Conservation (phyloP, 2,797 vertebrate species). For the Lemur catta region DNA sequence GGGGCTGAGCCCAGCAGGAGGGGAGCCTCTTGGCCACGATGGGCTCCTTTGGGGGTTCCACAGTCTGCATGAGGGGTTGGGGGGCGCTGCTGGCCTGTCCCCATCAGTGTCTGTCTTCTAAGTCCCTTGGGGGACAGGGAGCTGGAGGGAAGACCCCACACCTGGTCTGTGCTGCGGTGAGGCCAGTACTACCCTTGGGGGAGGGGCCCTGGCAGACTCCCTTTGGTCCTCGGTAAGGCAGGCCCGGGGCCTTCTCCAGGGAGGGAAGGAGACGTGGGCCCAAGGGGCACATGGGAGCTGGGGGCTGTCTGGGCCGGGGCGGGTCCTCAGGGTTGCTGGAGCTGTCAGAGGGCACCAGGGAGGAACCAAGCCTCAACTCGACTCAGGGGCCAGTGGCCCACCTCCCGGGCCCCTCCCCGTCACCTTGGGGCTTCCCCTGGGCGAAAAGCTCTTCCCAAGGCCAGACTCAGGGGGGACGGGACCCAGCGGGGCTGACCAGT, state of each 20-base stretch:
- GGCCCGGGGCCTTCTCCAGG: constrained; percentile 7
- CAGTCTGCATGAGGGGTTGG: neutral
- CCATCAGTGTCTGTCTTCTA: neutral
- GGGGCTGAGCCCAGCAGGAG: neutral
- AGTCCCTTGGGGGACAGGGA: neutral
- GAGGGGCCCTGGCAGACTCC: constrained; percentile 52
- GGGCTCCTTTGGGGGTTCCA: neutral
- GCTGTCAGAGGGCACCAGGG: neutral
- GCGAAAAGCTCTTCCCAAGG: constrained; percentile 27
- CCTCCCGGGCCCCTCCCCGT: neutral
- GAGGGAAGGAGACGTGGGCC: neutral
- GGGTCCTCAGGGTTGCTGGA: neutral
- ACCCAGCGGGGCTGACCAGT: neutral
- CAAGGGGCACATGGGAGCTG: neutral
- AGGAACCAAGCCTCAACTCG: neutral
- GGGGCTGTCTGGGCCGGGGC: neutral
- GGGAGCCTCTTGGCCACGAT: neutral
- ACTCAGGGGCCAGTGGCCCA: neutral
- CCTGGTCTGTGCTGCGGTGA: neutral
- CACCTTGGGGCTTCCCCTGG: neutral
- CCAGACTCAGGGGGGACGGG: neutral
- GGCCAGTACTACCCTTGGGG: neutral
- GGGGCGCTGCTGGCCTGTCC: neutral
- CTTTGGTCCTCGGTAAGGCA: constrained; percentile 73
- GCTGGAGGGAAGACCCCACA: neutral